Evolutionary conservation across 2,888 invertebrate species (phyloP), one percentile per base, ranked within the genome.

Genomic region (Himalopsyche anomala): DNA sequence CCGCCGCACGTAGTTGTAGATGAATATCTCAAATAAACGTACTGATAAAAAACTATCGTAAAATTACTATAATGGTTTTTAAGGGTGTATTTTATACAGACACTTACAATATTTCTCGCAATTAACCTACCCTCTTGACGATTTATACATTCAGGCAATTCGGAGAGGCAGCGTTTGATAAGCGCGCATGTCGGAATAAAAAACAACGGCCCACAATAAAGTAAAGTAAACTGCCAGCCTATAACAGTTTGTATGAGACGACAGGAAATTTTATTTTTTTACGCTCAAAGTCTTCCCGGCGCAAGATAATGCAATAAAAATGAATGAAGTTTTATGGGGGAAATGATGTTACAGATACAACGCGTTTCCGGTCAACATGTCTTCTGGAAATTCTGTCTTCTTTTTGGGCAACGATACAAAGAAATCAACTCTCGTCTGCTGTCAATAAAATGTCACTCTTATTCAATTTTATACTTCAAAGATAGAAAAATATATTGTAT

Each of bases 261-360:
- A 36, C 74, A 74, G 36, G 74, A 74, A 74, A 74, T 74, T 74
- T 74, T 74, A 74, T 74, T 74, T 36, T 74, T 74, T 74, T 74
- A 12, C 74, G 28, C 28, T 74, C 38, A 5, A 28, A 36, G 36
- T 74, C 74, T 28, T 74, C 74, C 74, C 36, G 74, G 74, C 28
- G 11, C 28, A 74, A 74, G 74, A 74, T 74, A 74, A 74, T 74
- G 36, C 74, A 74, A 74, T 74, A 74, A 74, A 74, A 74, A 74
- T 74, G 74, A 74, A 74, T 74, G 74, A 36, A 74, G 28, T 74
- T 74, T 74, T 74, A 74, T 74, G 74, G 74, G 74, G 74, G 74
- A 74, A 74, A 74, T 74, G 74, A 74, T 74, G 74, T 74, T 38
- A 74, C 36, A 74, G 74, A 74, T 74, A 74, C 74, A 74, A 28